phyloP scores from a whole-genome alignment of 2,888 invertebrate species.

The Drosophila longiperda region DNA sequence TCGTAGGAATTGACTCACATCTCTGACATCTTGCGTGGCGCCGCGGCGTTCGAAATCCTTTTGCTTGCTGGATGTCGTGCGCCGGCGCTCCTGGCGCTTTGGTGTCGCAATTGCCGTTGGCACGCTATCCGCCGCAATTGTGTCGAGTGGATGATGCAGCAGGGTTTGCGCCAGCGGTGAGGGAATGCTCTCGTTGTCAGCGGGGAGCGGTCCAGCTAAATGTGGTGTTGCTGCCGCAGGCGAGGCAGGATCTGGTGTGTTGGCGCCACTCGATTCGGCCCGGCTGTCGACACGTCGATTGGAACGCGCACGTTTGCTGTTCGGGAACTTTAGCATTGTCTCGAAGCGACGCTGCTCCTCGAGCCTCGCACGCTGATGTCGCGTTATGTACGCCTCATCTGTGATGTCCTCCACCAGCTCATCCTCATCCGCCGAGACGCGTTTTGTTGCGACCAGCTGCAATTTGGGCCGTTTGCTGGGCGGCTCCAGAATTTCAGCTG shows the following conservation, averaged over 20 bases:
- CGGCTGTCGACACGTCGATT: conserved; percentile 89
- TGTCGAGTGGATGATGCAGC: conserved; percentile 68
- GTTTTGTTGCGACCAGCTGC: conserved; percentile 15
- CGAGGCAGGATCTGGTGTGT: conserved; percentile 90
- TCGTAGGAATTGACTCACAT: conserved; percentile 67
- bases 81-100: conserved; percentile 81
- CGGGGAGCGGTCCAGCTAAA: conserved; percentile 57
- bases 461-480: conserved; percentile 60
- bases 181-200: conserved; percentile 84
- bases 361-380: conserved; percentile 88
- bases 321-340: conserved; percentile 85
- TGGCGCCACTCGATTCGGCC: conserved; percentile 89
- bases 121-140: conserved; percentile 54
- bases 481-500: conserved; percentile 35
- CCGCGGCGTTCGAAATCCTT: conserved; percentile 84
- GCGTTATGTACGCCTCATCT: conserved; percentile 89
- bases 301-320: conserved; percentile 86
- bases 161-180: conserved; percentile 82
- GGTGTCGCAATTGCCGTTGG: conserved; percentile 17
- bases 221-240: conserved; percentile 86
- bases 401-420: conserved; percentile 91
- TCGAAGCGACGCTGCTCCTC: conserved; percentile 91
- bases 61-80: conserved; percentile 83
- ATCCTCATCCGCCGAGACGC: background rate
- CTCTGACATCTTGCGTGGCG: conserved; percentile 86